These are phyloP conservation scores for Notechis scutatus DNA, from an alignment of 2,113 vertebrate genomes.

Conservation along the genomic window DNA sequence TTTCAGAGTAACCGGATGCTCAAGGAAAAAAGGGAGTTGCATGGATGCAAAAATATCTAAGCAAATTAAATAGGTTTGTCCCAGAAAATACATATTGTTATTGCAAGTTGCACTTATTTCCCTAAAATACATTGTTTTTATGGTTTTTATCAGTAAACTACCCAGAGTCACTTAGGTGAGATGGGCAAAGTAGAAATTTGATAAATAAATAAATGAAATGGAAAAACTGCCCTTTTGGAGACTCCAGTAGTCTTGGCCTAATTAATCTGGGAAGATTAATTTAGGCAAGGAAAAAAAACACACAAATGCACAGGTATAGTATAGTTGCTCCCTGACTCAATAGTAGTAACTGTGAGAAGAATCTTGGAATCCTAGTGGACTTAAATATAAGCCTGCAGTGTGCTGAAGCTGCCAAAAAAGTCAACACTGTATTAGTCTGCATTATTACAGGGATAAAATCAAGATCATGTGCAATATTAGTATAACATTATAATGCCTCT, in stretches of 20 bases:
- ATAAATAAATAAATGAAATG: neutral
- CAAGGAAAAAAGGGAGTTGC: neutral
- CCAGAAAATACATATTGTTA: neutral
- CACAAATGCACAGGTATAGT: neutral
- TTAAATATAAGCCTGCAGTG: neutral
- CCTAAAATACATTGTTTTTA: neutral
- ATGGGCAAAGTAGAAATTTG: neutral
- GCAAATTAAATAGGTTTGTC: neutral
- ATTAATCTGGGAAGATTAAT: neutral
- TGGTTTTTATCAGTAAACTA: neutral
- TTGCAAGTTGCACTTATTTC: neutral
- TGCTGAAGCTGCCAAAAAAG: neutral
- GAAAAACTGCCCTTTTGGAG: neutral
- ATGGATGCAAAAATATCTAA: conserved; percentile 22
- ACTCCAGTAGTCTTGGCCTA: neutral
- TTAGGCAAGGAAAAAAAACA: neutral
- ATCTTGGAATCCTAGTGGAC: neutral
- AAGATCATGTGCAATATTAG: neutral
- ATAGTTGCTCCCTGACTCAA: neutral
- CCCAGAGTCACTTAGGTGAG: neutral
- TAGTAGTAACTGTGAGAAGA: neutral
- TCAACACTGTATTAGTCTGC: neutral
- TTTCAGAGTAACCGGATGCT: conserved; percentile 37
- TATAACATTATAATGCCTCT: neutral
- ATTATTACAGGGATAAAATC: neutral